Percentiles rank a stretch among this genome's conserved stretches.
Conservation (phyloP, 1,140 invertebrate species). For the Aphaenogaster floridana region DNA sequence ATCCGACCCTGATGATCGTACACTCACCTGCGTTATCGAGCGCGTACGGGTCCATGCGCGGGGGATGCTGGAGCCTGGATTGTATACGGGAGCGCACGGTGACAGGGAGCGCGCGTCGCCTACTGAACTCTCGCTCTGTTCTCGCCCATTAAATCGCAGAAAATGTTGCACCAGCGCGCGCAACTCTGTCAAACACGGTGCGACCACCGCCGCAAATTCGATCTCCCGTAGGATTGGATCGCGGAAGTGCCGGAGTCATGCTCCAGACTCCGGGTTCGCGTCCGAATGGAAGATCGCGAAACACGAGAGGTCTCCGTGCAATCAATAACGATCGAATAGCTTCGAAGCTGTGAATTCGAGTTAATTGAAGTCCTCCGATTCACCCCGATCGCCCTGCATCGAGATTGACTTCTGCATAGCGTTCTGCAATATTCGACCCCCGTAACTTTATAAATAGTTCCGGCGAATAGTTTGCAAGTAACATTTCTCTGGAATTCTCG, state of each 20-base stretch:
- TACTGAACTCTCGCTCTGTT: slow-evolving; percentile 73
- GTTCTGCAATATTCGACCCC: neutral
- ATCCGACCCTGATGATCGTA: slow-evolving; percentile 37
- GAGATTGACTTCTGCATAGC: slow-evolving; percentile 11
- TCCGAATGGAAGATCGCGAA: neutral
- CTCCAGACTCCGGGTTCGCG: neutral
- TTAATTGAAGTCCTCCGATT: neutral
- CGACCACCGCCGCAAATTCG: slow-evolving; percentile 32
- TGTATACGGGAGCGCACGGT: slow-evolving; percentile 51
- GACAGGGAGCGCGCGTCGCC: slow-evolving; percentile 73
- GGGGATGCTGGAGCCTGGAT: slow-evolving; percentile 2
- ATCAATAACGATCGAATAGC: slow-evolving; percentile 30
- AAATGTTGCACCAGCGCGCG: slow-evolving; percentile 77
- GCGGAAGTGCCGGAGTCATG: slow-evolving; percentile 5
- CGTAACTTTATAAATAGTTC: neutral
- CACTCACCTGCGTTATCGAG: slow-evolving; percentile 59
- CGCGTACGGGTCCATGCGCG: slow-evolving; percentile 22
- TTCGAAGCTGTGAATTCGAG: neutral
- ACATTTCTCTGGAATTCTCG: slow-evolving; percentile 1
- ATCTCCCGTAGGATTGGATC: slow-evolving; percentile 41
- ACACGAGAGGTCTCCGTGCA: neutral
- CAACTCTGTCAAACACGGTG: slow-evolving; percentile 71
- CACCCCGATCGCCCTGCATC: neutral
- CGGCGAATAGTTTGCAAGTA: neutral
- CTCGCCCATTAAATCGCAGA: slow-evolving; percentile 71